Base-by-base conservation (phyloP, 1,140 invertebrate species). In the Micrasema minimum region DNA sequence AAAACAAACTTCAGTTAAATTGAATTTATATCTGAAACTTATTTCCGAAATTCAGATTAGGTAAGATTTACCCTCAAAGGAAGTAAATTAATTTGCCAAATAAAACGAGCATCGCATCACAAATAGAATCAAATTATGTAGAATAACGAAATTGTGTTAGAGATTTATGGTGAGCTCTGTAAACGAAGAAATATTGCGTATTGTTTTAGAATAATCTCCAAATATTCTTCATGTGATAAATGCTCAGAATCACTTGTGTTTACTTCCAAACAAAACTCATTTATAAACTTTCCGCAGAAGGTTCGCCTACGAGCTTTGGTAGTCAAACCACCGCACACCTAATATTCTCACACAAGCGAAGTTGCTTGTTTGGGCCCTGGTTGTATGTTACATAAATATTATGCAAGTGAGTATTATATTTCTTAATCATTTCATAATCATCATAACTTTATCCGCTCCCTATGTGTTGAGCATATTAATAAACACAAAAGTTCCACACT, bases 201-300 rank as follows among this genome's bases (percentile, higher is more conserved):
- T 53, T 53, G 50, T 59, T 59, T 38, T 41, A 12, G 37, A 38
- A 59, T 59, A 59, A 59, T 59, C 55, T 59, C 12, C 31, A 12
- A 59, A 38, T 38, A 59, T 59, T 59, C 31, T 59, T 16, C 55
- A 38, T 9, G 16, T 41, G 55, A 59, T 59, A 59, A 59, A 59
- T 59, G 37, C 35, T n/a, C 35, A 1, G 51, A 59, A 59, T 59
- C 55, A 59, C 55, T 59, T 59, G 22, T 41, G 18, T 22, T 59
- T 20, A 38, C 55, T 59, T 59, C 37, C 55, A 59, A 59, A 59
- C 55, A 59, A 59, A 59, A 22, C 55, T n/a, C 55, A 59, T 59
- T 59, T 59, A 59, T 59, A 41, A 59, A 59, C 35, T 59, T 59
- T 59, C 55, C 37, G 31, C 16, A 59, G 55, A 59, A 38, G 37